Base-by-base conservation (phyloP, 2,888 invertebrate species). In the Drosophila pseudotakahashii region DNA sequence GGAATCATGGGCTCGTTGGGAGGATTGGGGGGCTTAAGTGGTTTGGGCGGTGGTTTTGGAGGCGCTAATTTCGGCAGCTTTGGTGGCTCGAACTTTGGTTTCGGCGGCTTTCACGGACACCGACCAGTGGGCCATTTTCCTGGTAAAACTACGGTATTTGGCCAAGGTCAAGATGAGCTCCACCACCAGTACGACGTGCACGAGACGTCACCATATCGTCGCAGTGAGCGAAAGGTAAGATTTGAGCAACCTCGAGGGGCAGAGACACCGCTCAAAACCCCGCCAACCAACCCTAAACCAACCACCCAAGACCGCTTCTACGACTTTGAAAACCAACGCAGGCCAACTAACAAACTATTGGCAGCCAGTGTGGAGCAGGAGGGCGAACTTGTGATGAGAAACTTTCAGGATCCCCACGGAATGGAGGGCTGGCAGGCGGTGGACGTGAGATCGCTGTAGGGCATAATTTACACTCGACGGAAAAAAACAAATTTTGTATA, bases 1-100 rank as follows among this genome's bases (percentile, higher is more conserved):
- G 93, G 93, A 6, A 89, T 93, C 37, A 67, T 91, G 26, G 90
- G 89, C 13, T 71, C 84, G 3, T 59, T 90, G 26, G 79, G 89
- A 2, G 60, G 76, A 0, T 90, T 93, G 58, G 73, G 77, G n/a
- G 26, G 45, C n/a, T 9, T 45, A 3, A 63, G 76, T 47, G 78
- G 44, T 0, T n/a, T 47, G 10, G 32, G 78, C 2, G 80, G 73
- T 16, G 79, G 68, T 0, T 57, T 77, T 7, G 83, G 79, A 14
- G 75, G 74, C 7, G 79, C 76, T 7, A 77, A 72, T 19, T 57
- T 61, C 16, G 81, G 64, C 26, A 53, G 77, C 7, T 44, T 68
- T 19, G 72, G 76, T 3, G 73, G 71, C 10, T 39, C 45, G 1
- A 70, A 58, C 30, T 70, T 64, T 11, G 75, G 75, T 1, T 58